Conservation (phyloP, 1,140 invertebrate species). For the Uloborus diversus region DNA sequence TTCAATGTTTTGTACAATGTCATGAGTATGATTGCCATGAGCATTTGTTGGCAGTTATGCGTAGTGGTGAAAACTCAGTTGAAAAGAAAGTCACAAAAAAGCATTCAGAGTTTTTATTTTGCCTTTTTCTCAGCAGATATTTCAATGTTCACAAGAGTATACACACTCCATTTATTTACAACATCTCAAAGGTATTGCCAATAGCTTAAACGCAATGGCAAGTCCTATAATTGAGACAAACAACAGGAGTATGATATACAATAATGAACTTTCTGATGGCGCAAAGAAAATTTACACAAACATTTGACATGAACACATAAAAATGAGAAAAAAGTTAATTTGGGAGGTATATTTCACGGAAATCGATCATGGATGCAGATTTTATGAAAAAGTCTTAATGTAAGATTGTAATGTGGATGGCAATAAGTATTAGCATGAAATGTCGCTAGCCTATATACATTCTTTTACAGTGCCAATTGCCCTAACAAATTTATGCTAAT, state of each 20-base stretch:
- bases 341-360: background rate
- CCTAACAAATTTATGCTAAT: no score
- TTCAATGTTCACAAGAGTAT: conserved; percentile 44
- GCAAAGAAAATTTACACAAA: conserved; percentile 28
- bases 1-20: no score
- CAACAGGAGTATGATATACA: conserved; percentile 52
- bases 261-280: conserved; percentile 10
- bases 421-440: background rate
- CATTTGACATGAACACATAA: conserved; percentile 14
- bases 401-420: background rate
- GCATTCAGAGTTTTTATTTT: conserved; percentile 56
- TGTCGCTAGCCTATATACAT: background rate
- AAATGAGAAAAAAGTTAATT: background rate
- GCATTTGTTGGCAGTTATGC: no score
- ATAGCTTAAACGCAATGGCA: conserved; percentile 46
- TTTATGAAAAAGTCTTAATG: background rate
- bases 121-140: conserved; percentile 51
- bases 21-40: no score
- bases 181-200: conserved; percentile 35
- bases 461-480: background rate
- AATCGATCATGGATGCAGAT: background rate
- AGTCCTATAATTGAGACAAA: conserved; percentile 44
- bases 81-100: conserved; percentile 7
- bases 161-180: conserved; percentile 51
- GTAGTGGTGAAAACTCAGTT: no score